Conservation (phyloP, 2,113 vertebrate species). For the Syrrhaptes paradoxus region DNA sequence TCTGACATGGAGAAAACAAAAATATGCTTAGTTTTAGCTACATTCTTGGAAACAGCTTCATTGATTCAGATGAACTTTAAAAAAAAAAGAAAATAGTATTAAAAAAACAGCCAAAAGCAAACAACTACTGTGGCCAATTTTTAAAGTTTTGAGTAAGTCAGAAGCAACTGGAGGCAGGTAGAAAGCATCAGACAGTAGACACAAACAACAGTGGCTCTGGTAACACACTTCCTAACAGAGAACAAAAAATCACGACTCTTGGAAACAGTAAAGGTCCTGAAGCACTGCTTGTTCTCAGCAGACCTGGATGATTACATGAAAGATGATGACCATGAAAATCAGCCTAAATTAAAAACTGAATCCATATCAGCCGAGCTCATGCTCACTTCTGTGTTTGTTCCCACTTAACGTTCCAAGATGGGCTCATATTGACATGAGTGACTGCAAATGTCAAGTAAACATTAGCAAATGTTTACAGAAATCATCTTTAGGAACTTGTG, state of each 20-base stretch:
- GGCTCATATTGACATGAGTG: not conserved
- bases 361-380: not conserved
- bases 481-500: not conserved
- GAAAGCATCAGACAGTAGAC: not conserved
- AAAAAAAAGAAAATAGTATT: not conserved
- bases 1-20: not conserved
- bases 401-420: not conserved
- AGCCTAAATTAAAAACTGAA: constrained; percentile 4
- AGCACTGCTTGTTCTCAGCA: not conserved
- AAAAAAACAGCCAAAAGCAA: not conserved
- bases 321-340: constrained; percentile 33
- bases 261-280: not conserved
- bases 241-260: not conserved
- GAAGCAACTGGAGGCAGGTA: not conserved
- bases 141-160: not conserved
- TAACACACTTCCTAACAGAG: not conserved
- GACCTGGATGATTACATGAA: not conserved
- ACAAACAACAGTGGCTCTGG: constrained; percentile 8
- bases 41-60: not conserved
- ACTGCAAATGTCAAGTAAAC: constrained; percentile 12
- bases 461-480: not conserved
- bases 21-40: not conserved
- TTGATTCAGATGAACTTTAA: not conserved
- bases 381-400: constrained; percentile 13
- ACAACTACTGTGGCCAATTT: not conserved